Conservation (phyloP, 2,888 invertebrate genomes). For the Aricia artaxerxes region DNA sequence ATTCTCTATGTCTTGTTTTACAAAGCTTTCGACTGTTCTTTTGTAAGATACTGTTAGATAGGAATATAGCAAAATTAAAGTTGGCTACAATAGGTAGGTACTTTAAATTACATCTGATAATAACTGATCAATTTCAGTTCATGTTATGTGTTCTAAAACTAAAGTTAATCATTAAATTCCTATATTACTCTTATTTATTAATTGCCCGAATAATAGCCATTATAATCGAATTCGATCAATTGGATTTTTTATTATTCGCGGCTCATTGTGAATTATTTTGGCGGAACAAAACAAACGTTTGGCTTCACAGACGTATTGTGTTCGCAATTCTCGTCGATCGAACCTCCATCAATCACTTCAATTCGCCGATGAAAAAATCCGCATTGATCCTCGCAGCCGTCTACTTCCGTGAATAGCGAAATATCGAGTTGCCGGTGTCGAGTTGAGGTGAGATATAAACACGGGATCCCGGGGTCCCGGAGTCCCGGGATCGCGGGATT, state of each 20-base stretch:
- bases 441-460: constrained; percentile 41
- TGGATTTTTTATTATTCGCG: not conserved
- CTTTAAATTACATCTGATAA: too few species aligned
- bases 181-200: not conserved
- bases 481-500: not conserved
- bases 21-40: too few species aligned
- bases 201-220: not conserved
- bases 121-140: too few species aligned
- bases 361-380: constrained; percentile 23
- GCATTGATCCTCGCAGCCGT: constrained; percentile 26
- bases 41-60: too few species aligned
- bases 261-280: constrained; percentile 4
- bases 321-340: constrained; percentile 7
- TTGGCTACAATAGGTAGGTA: too few species aligned
- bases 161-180: constrained; percentile 12
- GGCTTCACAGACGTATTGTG: not conserved
- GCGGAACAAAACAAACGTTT: constrained; percentile 13
- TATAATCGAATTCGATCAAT: not conserved
- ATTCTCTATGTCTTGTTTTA: too few species aligned
- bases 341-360: constrained; percentile 18
- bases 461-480: constrained; percentile 11
- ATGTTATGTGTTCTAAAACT: too few species aligned
- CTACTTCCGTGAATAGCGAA: constrained; percentile 68
- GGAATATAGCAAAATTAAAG: too few species aligned
- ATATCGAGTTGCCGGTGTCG: constrained; percentile 67